These are phyloP conservation scores for Pelosia muscerda DNA, from an alignment of 2,888 invertebrate genomes.

Conservation along the genomic window DNA sequence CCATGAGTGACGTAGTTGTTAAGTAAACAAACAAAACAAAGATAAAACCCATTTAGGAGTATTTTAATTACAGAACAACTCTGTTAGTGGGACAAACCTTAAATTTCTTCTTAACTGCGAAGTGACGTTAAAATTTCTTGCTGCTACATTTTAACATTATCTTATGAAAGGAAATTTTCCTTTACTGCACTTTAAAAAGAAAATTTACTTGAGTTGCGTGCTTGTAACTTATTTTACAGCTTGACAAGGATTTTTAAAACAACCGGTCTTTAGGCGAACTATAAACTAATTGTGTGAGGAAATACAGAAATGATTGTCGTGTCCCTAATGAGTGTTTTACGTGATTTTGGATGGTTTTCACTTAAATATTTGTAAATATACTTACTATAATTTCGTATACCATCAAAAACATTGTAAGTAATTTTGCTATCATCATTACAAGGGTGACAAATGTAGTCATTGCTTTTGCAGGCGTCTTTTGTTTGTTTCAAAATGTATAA, in stretches of 20 bases:
- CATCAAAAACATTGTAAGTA: constrained; percentile 53
- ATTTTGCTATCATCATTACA: constrained; percentile 30
- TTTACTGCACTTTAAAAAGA: constrained; percentile 4
- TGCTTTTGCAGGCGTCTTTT: neutral
- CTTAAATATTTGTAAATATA: constrained; percentile 38
- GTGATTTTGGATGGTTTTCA: constrained; percentile 43
- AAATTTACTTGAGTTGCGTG: constrained; percentile 6
- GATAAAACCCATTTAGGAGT: neutral
- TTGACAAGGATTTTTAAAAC: constrained; percentile 21
- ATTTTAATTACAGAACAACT: neutral
- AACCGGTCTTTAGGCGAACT: constrained; percentile 19
- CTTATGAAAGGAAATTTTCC: neutral
- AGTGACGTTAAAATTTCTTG: constrained; percentile 4
- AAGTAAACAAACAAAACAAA: neutral
- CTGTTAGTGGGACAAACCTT: neutral
- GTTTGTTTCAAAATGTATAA: neutral
- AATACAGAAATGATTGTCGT: constrained; percentile 37
- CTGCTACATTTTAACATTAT: constrained; percentile 2
- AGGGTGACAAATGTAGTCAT: neutral
- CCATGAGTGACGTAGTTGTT: too few species aligned
- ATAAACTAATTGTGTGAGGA: constrained; percentile 28
- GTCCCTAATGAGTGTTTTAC: constrained; percentile 50
- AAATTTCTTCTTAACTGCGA: neutral
- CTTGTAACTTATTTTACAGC: constrained; percentile 13
- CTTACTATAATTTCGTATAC: constrained; percentile 37